Percentiles rank a stretch among this genome's conserved stretches.
Conservation (phyloP, 1,140 invertebrate species). For the Leptinotarsa undecemlineata region DNA sequence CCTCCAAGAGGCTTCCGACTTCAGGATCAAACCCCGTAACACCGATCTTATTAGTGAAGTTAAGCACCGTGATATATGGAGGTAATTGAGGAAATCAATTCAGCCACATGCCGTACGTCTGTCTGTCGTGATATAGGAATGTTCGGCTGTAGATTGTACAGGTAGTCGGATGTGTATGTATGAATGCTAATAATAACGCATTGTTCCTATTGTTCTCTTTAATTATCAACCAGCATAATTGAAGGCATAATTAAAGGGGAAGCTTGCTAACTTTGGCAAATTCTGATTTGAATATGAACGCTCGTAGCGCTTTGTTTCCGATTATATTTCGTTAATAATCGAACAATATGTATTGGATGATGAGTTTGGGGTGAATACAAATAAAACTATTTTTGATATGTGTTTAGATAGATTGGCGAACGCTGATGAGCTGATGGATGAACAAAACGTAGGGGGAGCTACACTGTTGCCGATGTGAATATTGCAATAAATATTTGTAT, state of each 20-base stretch:
- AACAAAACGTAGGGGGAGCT: too few relatives aligned
- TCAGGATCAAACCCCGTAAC: background rate
- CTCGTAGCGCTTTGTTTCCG: slow-evolving; percentile 14
- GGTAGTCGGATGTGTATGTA: background rate
- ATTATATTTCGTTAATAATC: slow-evolving; percentile 17
- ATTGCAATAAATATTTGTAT: too few relatives aligned
- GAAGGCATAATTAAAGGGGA: slow-evolving; percentile 22
- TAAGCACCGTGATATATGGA: slow-evolving; percentile 14
- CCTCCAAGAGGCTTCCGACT: background rate
- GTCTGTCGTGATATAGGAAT: slow-evolving; percentile 18
- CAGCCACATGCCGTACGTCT: slow-evolving; percentile 5
- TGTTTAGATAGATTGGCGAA: background rate
- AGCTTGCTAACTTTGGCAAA: slow-evolving; percentile 2
- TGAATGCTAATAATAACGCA: slow-evolving; percentile 19
- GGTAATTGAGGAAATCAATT: slow-evolving; percentile 23
- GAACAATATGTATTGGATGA: background rate
- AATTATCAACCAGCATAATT: slow-evolving; percentile 19
- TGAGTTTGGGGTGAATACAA: background rate
- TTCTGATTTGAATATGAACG: slow-evolving; percentile 14
- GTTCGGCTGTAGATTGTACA: slow-evolving; percentile 17
- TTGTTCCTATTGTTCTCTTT: slow-evolving; percentile 23
- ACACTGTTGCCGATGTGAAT: too few relatives aligned
- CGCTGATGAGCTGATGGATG: background rate
- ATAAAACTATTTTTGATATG: background rate
- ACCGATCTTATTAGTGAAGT: slow-evolving; percentile 12